Percentiles rank a stretch among this genome's conserved stretches.
phyloP scores from a whole-genome alignment of 2,113 vertebrate species.

The Anarhynchus alexandrinus region DNA sequence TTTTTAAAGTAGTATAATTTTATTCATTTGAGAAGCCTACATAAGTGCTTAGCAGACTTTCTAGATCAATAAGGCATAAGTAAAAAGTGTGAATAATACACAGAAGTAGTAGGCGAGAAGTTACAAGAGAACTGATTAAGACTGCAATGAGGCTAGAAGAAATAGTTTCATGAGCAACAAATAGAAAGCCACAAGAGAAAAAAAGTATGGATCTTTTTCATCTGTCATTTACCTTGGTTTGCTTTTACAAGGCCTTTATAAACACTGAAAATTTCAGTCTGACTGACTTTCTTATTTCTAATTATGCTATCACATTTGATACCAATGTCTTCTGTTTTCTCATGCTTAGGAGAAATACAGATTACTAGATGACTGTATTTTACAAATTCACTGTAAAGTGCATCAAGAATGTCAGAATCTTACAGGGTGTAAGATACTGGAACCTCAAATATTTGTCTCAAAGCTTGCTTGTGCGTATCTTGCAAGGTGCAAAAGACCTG shows the following conservation, averaged over 20 bases:
- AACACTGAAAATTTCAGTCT: background rate
- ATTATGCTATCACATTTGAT: background rate
- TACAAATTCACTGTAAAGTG: background rate
- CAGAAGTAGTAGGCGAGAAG: background rate
- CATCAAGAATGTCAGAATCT: background rate
- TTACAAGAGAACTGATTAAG: background rate
- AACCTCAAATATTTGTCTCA: too few relatives aligned
- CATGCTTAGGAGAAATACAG: background rate
- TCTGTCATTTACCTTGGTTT: background rate
- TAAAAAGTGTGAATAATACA: background rate
- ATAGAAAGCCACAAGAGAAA: background rate
- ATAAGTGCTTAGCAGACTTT: background rate
- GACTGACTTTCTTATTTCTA: background rate
- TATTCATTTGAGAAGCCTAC: background rate
- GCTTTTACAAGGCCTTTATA: background rate
- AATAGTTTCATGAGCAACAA: background rate
- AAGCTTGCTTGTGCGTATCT: too few relatives aligned
- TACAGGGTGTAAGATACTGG: background rate
- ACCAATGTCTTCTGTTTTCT: background rate
- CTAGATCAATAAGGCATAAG: background rate
- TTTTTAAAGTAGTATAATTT: background rate
- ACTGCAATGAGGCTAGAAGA: background rate
- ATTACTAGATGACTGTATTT: background rate
- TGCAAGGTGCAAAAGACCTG: too few relatives aligned
- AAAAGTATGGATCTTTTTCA: background rate